These are phyloP conservation scores for Archilochus colubris DNA, from an alignment of 2,113 vertebrate genomes.

Conservation along the genomic window DNA sequence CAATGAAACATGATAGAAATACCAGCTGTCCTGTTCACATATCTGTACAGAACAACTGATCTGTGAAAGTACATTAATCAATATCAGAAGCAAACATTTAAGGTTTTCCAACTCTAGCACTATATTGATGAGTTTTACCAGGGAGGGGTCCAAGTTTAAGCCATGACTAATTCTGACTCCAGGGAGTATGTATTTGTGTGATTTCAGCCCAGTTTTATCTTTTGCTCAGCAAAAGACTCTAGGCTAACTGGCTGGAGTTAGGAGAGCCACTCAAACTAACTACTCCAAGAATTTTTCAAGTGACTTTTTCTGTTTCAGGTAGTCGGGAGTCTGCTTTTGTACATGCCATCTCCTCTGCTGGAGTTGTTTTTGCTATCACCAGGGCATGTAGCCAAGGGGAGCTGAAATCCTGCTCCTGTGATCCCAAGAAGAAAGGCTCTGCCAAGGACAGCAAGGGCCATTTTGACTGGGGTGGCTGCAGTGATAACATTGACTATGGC, in stretches of 20 bases:
- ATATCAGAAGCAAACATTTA: slow-evolving; percentile 31
- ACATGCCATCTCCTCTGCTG: slow-evolving; percentile 95
- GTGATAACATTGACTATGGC: slow-evolving; percentile 93
- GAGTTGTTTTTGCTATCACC: slow-evolving; percentile 92
- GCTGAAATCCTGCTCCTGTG: slow-evolving; percentile 93
- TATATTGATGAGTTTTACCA: slow-evolving; percentile 55
- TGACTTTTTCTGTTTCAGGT: slow-evolving; percentile 77
- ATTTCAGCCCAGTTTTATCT: slow-evolving; percentile 55
- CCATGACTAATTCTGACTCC: slow-evolving; percentile 63
- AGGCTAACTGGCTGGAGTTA: background rate
- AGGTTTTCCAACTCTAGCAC: slow-evolving; percentile 43
- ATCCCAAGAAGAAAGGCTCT: slow-evolving; percentile 89
- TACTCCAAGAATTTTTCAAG: background rate
- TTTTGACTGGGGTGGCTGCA: slow-evolving; percentile 98
- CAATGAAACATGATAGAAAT: background rate
- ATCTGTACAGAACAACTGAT: background rate
- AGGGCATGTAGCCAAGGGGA: slow-evolving; percentile 95
- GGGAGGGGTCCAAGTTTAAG: slow-evolving; percentile 47
- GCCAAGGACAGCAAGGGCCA: slow-evolving; percentile 85
- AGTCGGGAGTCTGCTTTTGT: slow-evolving; percentile 95
- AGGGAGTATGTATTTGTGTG: background rate
- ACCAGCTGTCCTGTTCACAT: background rate
- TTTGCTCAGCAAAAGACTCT: background rate
- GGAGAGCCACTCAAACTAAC: background rate
- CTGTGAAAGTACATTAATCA: slow-evolving; percentile 4